phyloP scores from a whole-genome alignment of 2,113 vertebrate species.

The Podocnemis expansa region DNA sequence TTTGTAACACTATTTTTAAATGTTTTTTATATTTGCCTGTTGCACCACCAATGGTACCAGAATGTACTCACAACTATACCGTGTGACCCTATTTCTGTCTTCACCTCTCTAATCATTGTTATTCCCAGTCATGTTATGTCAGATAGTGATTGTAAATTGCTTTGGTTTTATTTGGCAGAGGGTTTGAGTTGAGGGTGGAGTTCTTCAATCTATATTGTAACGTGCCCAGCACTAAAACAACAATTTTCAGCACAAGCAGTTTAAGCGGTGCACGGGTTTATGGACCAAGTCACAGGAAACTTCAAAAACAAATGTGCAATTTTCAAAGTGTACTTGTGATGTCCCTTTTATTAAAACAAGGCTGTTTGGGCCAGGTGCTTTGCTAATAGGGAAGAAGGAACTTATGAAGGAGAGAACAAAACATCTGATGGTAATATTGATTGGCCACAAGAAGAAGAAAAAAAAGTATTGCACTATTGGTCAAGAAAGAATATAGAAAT shows the following conservation, averaged over 20 bases:
- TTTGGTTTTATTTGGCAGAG: too few species aligned
- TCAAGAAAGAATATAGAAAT: neutral
- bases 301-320: neutral
- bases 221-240: neutral
- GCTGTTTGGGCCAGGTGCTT: neutral
- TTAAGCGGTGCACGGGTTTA: neutral
- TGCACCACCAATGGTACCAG: neutral
- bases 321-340: neutral
- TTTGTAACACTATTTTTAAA: too few species aligned
- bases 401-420: neutral
- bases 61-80: neutral
- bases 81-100: neutral
- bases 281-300: neutral
- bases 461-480: neutral
- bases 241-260: neutral
- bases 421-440: neutral
- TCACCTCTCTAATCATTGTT: neutral
- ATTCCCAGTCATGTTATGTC: neutral
- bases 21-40: neutral
- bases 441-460: neutral
- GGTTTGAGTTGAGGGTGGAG: too few species aligned
- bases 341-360: neutral
- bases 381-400: neutral
- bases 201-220: too few species aligned
- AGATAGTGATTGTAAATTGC: neutral